Evolutionary conservation across 64 coral and sea anemone species (phyloP).

Genomic region (Orbicella faveolata): DNA sequence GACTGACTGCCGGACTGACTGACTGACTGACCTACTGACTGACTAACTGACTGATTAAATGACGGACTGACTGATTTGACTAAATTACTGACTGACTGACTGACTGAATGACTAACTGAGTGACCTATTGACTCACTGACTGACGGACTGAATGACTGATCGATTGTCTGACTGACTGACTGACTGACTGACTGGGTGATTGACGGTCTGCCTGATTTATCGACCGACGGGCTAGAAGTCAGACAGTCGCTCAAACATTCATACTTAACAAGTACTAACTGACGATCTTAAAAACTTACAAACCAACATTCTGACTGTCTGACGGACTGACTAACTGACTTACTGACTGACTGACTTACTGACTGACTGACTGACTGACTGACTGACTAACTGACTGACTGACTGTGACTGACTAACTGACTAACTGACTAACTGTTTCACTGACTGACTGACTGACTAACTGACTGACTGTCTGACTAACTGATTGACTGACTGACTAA

Average conservation of each 20-base stretch:
- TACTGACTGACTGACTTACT: background rate
- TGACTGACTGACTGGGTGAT: background rate
- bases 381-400: background rate
- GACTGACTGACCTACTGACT: background rate
- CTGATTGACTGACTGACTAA: background rate
- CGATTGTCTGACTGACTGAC: background rate
- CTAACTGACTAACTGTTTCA: background rate
- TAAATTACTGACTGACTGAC: background rate
- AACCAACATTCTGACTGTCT: background rate
- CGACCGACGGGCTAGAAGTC: too few species aligned
- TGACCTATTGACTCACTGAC: background rate
- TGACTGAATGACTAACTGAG: background rate
- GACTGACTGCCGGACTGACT: background rate
- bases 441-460: background rate
- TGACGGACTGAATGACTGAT: background rate
- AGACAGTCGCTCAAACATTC: too few species aligned
- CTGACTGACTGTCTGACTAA: background rate
- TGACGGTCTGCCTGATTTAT: background rate
- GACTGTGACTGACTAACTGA: background rate
- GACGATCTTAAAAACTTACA: background rate
- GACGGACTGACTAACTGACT: background rate
- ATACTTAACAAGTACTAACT: background rate
- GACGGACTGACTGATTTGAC: background rate
- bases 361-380: background rate
- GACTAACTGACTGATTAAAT: background rate